Conservation (phyloP, 2,888 invertebrate species). For the Thereva nobilitata region DNA sequence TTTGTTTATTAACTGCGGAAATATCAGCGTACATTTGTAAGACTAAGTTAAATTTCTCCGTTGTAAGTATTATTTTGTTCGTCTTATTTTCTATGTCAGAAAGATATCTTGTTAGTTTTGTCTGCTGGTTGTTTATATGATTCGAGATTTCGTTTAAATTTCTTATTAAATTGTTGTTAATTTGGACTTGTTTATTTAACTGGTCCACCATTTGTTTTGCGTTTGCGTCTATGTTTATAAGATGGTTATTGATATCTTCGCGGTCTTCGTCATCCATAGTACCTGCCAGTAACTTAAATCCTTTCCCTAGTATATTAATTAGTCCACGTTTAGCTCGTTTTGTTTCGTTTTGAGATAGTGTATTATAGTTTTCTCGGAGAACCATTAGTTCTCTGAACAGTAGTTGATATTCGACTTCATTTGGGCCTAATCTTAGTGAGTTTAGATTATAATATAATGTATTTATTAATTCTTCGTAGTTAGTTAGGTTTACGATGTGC, state of each 20-base stretch:
- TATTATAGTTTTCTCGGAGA: not conserved
- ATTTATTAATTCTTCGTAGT: no score
- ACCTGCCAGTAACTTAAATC: slow-evolving; percentile 1
- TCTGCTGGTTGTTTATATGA: not conserved
- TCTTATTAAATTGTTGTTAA: not conserved
- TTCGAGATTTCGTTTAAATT: not conserved
- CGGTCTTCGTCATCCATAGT: not conserved
- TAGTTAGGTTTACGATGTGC: no score
- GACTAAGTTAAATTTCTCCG: no score
- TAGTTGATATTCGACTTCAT: not conserved
- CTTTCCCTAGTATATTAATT: slow-evolving; percentile 12
- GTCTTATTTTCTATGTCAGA: not conserved
- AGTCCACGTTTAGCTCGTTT: slow-evolving; percentile 6
- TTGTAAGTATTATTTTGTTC: not conserved
- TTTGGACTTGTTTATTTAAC: not conserved
- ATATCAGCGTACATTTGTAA: no score
- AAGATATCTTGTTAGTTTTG: not conserved
- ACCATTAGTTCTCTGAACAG: not conserved
- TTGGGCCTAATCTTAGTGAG: slow-evolving; percentile 8
- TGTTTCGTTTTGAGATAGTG: not conserved
- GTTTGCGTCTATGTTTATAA: not conserved
- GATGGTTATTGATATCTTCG: not conserved
- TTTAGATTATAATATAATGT: not conserved
- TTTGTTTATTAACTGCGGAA: no score
- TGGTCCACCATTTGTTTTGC: not conserved